phyloP scores from a whole-genome alignment of 2,113 vertebrate genomes.

The Progne subis region DNA sequence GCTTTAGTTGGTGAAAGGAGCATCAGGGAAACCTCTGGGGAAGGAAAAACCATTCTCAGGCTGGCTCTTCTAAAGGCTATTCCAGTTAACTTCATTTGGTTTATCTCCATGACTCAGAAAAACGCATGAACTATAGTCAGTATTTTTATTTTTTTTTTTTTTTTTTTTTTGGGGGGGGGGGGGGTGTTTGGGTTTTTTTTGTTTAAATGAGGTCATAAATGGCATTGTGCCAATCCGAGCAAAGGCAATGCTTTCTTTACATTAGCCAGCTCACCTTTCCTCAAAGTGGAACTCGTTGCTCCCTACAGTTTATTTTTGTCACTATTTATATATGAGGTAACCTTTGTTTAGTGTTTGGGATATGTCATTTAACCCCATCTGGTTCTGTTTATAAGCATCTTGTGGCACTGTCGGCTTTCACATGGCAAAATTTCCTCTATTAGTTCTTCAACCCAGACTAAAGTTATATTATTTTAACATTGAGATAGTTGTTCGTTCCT shows the following conservation, averaged over 20 bases:
- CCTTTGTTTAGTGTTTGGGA: not conserved
- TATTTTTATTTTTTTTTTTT: not conserved
- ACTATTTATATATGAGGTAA: not conserved
- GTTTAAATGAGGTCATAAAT: slow-evolving; percentile 1
- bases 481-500: not conserved
- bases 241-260: not conserved
- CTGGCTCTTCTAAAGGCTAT: not conserved
- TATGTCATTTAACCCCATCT: not conserved
- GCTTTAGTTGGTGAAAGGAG: not conserved
- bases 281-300: not conserved
- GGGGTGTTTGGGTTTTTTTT: too few relatives aligned
- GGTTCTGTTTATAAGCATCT: not conserved
- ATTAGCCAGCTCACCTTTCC: not conserved
- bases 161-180: too few relatives aligned
- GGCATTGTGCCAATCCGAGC: not conserved
- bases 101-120: not conserved
- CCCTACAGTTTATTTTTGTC: not conserved
- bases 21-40: not conserved
- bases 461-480: not conserved
- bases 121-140: not conserved
- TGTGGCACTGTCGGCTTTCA: not conserved
- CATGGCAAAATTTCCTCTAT: not conserved
- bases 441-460: not conserved
- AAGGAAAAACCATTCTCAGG: not conserved
- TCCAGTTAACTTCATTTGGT: not conserved